Conservation (phyloP, 2,888 invertebrate species). For the Eretmocerus hayati region DNA sequence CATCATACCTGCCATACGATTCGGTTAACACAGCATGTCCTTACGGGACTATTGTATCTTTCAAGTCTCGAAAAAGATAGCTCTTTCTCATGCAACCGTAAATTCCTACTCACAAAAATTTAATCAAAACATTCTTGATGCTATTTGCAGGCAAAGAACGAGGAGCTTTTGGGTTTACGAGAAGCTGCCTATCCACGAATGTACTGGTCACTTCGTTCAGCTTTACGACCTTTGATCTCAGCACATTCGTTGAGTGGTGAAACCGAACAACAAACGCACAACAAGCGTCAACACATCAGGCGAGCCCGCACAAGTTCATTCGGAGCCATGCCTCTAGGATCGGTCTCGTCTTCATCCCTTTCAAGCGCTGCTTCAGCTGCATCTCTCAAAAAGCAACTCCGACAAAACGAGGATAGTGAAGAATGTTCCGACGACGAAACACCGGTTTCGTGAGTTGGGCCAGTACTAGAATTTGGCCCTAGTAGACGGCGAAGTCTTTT, state of each 20-base stretch:
- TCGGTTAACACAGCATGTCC: no score
- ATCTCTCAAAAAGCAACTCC: no score
- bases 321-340: conserved; percentile 48
- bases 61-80: no score
- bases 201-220: conserved; percentile 66
- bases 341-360: conserved; percentile 42
- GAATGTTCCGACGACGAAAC: conserved; percentile 63
- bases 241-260: conserved; percentile 35
- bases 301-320: conserved; percentile 55
- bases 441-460: conserved; percentile 53
- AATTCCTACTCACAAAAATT: no score
- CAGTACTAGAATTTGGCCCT: no score
- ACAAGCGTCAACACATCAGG: conserved; percentile 15
- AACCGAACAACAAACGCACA: conserved; percentile 2
- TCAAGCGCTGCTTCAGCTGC: no score
- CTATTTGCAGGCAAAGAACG: conserved; percentile 51
- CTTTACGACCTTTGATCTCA: conserved; percentile 70
- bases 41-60: no score
- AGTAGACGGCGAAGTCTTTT: conserved; percentile 2
- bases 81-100: no score
- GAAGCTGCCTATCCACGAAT: conserved; percentile 70
- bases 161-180: conserved; percentile 65
- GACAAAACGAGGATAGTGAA: conserved; percentile 52
- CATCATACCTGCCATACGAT: no score
- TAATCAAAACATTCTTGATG: background rate